A percentile compares a stretch with the other conserved stretches of the same genome.
Conservation (phyloP, 2,888 invertebrate species). For the Dryomyza anilis region DNA sequence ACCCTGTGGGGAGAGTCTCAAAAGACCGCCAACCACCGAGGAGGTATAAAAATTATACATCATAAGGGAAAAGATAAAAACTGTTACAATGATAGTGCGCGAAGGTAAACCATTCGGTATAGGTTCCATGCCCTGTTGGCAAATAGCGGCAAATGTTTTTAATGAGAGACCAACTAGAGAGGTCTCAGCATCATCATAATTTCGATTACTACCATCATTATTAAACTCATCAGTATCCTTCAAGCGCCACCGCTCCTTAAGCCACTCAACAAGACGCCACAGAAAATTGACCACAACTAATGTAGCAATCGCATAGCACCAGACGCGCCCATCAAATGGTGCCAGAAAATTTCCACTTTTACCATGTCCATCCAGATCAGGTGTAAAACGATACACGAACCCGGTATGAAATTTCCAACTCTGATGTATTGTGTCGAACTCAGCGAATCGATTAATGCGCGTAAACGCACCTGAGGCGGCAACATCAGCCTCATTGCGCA, state of each 20-base stretch:
- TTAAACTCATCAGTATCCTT: not conserved
- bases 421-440: conserved; percentile 56
- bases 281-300: conserved; percentile 42
- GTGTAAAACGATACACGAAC: conserved; percentile 56
- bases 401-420: conserved; percentile 56
- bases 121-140: conserved; percentile 55
- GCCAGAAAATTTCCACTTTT: conserved; percentile 53
- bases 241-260: conserved; percentile 30
- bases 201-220: not conserved
- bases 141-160: conserved; percentile 50
- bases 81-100: conserved; percentile 47
- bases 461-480: conserved; percentile 54
- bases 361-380: conserved; percentile 47
- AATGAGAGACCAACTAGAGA: conserved; percentile 34
- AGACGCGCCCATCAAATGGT: conserved; percentile 52
- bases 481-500: conserved; percentile 56
- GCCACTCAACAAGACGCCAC: conserved; percentile 46
- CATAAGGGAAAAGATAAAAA: conserved; percentile 51
- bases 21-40: conserved; percentile 57
- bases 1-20: conserved; percentile 52
- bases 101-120: conserved; percentile 45
- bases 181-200: not conserved
- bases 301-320: conserved; percentile 42
- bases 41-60: conserved; percentile 60
- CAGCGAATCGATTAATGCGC: conserved; percentile 53